phyloP scores from a whole-genome alignment of 2,113 vertebrate genomes.

The Chionis minor region DNA sequence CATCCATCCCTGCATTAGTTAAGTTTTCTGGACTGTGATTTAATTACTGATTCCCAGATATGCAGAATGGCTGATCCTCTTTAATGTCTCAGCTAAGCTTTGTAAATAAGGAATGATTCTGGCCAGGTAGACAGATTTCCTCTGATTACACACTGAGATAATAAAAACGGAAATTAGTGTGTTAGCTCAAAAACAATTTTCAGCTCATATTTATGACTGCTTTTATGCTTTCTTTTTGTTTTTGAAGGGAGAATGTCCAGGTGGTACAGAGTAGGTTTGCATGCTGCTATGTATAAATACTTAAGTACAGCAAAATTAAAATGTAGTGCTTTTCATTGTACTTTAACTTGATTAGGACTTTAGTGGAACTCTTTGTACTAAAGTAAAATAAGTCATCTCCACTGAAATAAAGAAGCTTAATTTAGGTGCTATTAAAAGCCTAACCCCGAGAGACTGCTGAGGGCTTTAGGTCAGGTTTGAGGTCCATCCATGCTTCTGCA shows the following conservation, averaged over 20 bases:
- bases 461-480: neutral
- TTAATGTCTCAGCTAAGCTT: neutral
- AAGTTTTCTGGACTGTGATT: neutral
- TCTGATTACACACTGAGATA: neutral
- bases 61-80: neutral
- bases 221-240: neutral
- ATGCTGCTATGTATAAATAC: neutral
- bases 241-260: neutral
- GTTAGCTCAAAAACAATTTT: neutral
- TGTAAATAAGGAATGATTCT: neutral
- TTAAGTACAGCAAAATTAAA: neutral
- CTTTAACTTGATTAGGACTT: neutral
- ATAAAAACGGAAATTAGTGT: neutral
- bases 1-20: neutral
- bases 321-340: neutral
- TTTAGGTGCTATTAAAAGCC: neutral
- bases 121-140: neutral
- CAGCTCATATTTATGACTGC: fast-evolving
- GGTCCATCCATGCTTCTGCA: neutral
- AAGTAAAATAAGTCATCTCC: neutral
- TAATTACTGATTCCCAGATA: neutral
- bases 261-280: neutral
- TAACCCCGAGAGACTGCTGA: neutral
- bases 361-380: neutral
- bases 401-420: neutral